Evolutionary conservation across 2,888 invertebrate genomes (phyloP), one percentile per base, ranked within the genome.

Genomic region (Chalcosyrphus nemorum): DNA sequence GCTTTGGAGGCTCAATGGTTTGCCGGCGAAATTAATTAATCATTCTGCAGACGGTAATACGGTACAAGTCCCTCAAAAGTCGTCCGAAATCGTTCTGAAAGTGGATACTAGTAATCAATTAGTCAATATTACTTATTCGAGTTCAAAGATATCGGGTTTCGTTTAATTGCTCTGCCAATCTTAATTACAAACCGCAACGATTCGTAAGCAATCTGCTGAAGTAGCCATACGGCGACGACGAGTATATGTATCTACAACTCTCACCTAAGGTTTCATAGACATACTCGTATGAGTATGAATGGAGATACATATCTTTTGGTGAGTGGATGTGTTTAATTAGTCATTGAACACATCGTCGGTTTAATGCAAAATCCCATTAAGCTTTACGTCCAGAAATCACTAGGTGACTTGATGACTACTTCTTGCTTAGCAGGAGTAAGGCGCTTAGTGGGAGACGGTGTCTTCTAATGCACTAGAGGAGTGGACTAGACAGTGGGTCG

Each of bases 91-190:
- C 45, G 17, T 11, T 19, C 19, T 45, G 19, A 17, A 45, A 17
- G 45, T 45, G 9, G 7, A 11, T 45, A 19, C 19, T 45, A 11
- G 45, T 45, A 45, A 45, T 45, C 45, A 19, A 45, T 45, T 45
- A 45, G 45, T 45, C 19, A 19, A 45, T 3, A 52, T n/a, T n/a
- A n/a, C n/a, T n/a, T n/a, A n/a, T 24, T 52, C n/a, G 24, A 24
- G 50, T 24, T 52, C 52, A 52, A 13, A 52, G 52, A 52, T 52
- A 27, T 52, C 52, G 13, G 15, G 52, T 27, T 52, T 7, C 15
- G 13, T 50, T 11, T 50, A 21, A 24, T 50, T 21, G 24, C 50
- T 24, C n/a, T 4, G 21, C 13, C n/a, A 27, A 21, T 24, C 50
- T 21, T 50, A 27, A 50, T 27, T 52, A 24, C 52, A 27, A 52